These are phyloP conservation scores for Malthinus seriepunctatus DNA, from an alignment of 2,888 invertebrate species.

Conservation along the genomic window DNA sequence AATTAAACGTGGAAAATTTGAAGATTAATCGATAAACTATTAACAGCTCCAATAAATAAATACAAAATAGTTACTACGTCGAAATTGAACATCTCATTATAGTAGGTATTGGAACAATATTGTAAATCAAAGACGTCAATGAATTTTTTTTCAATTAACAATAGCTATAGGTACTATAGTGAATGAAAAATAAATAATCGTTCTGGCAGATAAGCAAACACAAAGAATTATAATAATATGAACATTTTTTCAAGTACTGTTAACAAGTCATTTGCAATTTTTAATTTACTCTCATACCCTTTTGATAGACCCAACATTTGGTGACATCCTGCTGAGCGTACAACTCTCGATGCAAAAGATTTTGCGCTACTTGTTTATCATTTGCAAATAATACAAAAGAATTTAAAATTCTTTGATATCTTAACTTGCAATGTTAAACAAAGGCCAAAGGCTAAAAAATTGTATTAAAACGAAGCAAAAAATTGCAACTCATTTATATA, in stretches of 20 bases:
- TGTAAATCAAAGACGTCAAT: no score
- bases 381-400: neutral
- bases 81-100: no score
- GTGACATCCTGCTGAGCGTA: conserved; percentile 18
- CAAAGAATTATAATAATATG: conserved; percentile 12
- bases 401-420: no score
- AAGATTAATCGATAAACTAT: no score
- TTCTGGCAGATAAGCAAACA: conserved; percentile 18
- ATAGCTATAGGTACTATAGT: neutral
- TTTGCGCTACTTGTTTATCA: neutral
- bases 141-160: no score
- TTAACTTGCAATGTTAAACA: no score
- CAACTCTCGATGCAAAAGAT: neutral
- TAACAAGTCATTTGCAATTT: conserved; percentile 28
- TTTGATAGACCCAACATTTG: conserved; percentile 22
- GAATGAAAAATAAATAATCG: conserved; percentile 18
- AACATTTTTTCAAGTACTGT: conserved; percentile 18
- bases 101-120: no score
- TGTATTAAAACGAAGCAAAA: conserved; percentile 5
- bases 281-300: conserved; percentile 23
- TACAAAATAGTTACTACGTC: no score
- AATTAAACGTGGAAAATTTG: no score
- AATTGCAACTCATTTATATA: conserved; percentile 24
- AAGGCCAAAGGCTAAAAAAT: neutral
- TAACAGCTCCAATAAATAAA: no score